Evolutionary conservation across 2,888 invertebrate species (phyloP), one percentile per base, ranked within the genome.

Genomic region (Hirtodrosophila confusa): DNA sequence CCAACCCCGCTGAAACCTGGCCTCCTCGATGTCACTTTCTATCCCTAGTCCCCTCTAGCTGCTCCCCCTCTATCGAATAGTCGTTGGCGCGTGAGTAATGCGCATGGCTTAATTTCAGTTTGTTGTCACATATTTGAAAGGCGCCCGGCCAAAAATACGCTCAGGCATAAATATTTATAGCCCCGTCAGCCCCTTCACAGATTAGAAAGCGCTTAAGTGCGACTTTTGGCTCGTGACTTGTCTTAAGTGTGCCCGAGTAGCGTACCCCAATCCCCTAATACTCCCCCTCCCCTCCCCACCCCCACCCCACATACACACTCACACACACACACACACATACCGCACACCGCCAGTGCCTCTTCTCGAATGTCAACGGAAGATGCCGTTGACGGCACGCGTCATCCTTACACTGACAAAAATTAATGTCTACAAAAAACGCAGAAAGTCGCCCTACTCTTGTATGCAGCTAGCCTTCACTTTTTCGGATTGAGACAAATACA

Each of bases 181-280:
- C 65, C 36, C 64, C 51, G 60, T 39, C 78, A 67, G 69, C 77
- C 77, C 78, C 61, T 75, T 71, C 57, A 62, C 50, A 77, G 88
- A 82, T 88, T 88, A 86, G 86, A 86, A 77, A 84, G 82, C 78
- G 88, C 87, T 88, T 83, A 88, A 88, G 86, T 87, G 83, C 79
- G 88, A 86, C 88, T 88, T 88, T 88, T 88, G 85, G 85, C 88
- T 88, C 88, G 88, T 88, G 88, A 85, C 85, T 85, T 85, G 88
- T 85, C 88, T 79, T 88, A 88, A 88, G 86, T 88, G 85, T 75
- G 61, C 53, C 50, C 51, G 54, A 43, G 40, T 17, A 17, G 54
- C 45, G 9, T 33, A 27, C 40, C 37, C 27, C 9, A 10, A 39
- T 8, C 6, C 27, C 27, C 6, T 27, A 27, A 27, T 27, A 27